Base-by-base conservation (phyloP, 2,797 vertebrate genomes). In the Enteromius unitaeniatus region DNA sequence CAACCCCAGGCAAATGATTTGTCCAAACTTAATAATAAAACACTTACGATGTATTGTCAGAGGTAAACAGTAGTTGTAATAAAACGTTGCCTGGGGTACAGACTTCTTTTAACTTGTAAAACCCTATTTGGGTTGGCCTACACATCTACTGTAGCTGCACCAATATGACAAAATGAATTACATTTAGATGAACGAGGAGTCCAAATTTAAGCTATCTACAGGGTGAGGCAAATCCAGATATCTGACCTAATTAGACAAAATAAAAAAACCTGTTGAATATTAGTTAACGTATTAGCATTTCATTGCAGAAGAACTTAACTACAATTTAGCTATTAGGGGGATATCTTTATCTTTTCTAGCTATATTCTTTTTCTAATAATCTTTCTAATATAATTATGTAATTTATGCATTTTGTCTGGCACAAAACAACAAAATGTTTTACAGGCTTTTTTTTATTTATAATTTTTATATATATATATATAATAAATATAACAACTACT, bases 1-100 rank as follows among this genome's bases (percentile, higher is more conserved):
- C 96, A 97, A 98, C 97, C 97, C 95, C 96, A 96, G 97, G 97
- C 97, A 98, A 99, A 99, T 97, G 95, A 97, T 98, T 98, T 97
- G 97, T 98, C 97, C 96, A 97, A 96, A 96, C 96, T 97, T 98
- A 97, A 97, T 97, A 97, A 96, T 96, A 97, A 95, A 96, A 95
- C 96, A 97, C 97, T 97, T 97, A 96, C 96, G 95, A 97, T 96
- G 96, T 96, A 97, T 97, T 97, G 96, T 96, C 95, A 96, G 96
- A 97, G 98, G 97, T 97, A 97, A 99, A 98, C 97, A 98, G 95
- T 94, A 95, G 96, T 97, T 97, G 96, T 97, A 97, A 97, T 98
- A 97, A 97, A 99, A 97, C 94, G 96, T 94, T 93, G 97, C 97
- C 97, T 92, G 94, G 95, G 98, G 97, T 95, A 93, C 93, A 94